phyloP scores from a whole-genome alignment of 2,888 invertebrate genomes.

The Ectemnius lituratus region DNA sequence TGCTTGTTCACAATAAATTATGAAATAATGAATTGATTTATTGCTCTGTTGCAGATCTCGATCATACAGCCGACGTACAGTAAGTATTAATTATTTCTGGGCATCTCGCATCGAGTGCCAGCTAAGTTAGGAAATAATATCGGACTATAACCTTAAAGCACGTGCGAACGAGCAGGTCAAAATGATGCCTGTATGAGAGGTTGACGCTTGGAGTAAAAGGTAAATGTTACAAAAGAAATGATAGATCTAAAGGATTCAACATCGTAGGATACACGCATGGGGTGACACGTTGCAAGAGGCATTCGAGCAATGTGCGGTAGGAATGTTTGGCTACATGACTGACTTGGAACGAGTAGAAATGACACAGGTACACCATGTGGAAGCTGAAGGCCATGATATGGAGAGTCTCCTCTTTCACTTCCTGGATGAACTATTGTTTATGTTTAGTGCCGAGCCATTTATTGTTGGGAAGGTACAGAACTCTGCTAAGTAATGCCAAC shows the following conservation, averaged over 20 bases:
- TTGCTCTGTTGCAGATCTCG: slow-evolving; percentile 86
- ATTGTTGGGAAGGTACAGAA: slow-evolving; percentile 84
- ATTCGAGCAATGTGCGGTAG: slow-evolving; percentile 95
- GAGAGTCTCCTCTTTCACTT: slow-evolving; percentile 93
- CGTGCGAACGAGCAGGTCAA: not conserved
- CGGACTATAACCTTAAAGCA: slow-evolving; percentile 47
- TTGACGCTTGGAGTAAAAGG: not conserved
- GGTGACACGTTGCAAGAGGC: slow-evolving; percentile 92
- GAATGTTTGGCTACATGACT: slow-evolving; percentile 99
- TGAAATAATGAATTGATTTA: not conserved
- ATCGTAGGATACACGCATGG: slow-evolving; percentile 91
- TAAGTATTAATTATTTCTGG: slow-evolving; percentile 80
- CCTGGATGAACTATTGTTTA: slow-evolving; percentile 94
- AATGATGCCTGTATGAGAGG: not conserved
- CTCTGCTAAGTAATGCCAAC: too few relatives aligned
- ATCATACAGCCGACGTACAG: slow-evolving; percentile 99
- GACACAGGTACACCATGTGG: slow-evolving; percentile 87
- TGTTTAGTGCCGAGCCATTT: slow-evolving; percentile 95
- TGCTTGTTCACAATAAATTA: not conserved
- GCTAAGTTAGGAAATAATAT: slow-evolving; percentile 16
- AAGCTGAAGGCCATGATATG: slow-evolving; percentile 93
- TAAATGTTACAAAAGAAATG: not conserved
- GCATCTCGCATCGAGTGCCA: not conserved
- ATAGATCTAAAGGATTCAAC: not conserved
- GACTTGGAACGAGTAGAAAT: slow-evolving; percentile 91